Conservation (phyloP, 2,113 vertebrate species). For the Prunella fulvescens region DNA sequence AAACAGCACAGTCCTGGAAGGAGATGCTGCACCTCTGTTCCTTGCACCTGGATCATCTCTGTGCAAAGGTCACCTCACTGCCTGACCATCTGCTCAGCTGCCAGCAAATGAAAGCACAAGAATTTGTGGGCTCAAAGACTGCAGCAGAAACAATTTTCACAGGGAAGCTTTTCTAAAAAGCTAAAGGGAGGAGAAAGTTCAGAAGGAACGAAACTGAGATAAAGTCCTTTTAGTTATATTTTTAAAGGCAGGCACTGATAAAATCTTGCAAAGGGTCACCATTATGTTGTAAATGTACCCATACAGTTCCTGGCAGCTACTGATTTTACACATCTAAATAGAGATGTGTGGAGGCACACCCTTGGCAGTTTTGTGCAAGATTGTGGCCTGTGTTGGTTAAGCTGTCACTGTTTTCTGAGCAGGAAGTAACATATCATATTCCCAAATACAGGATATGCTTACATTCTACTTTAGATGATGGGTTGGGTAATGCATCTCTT, state of each 20-base stretch:
- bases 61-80: accelerated
- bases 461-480: neutral
- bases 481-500: neutral
- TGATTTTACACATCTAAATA: neutral
- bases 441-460: neutral
- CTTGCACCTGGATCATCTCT: neutral
- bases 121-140: neutral
- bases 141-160: neutral
- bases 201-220: neutral
- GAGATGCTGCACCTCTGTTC: neutral
- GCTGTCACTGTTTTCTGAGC: neutral
- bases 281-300: neutral
- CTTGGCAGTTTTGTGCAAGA: neutral
- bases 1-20: neutral
- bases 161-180: neutral
- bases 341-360: neutral
- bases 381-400: neutral
- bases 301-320: neutral
- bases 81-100: neutral
- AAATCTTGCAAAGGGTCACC: neutral
- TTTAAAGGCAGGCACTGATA: neutral
- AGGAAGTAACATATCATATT: neutral
- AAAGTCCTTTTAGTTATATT: neutral
- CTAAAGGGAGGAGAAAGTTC: neutral
- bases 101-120: neutral